Percentiles rank a stretch among this genome's conserved stretches.
phyloP scores from a whole-genome alignment of 2,113 vertebrate genomes.

The Probosciger aterrimus region DNA sequence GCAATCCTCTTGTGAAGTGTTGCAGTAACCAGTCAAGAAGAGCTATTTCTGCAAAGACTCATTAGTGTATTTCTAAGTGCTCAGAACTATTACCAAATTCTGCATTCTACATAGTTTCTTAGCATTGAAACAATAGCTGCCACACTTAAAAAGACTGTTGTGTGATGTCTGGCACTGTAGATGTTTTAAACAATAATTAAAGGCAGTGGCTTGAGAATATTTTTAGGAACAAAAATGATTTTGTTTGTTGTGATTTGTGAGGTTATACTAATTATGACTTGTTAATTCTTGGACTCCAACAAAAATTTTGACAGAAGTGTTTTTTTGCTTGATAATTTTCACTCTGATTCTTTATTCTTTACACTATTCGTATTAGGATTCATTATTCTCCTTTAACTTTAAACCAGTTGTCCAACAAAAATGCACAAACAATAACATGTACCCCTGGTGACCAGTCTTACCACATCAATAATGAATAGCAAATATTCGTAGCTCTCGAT shows the following conservation, averaged over 20 bases:
- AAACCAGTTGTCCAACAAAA: neutral
- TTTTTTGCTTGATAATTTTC: neutral
- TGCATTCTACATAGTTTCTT: neutral
- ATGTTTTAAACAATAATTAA: neutral
- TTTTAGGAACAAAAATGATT: neutral
- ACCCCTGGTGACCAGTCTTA: neutral
- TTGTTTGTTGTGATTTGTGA: neutral
- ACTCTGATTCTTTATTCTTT: neutral
- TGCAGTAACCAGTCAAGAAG: conserved; percentile 7
- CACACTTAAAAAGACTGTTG: neutral
- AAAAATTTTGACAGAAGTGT: neutral
- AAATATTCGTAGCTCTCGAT: neutral
- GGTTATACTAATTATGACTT: neutral
- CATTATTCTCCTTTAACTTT: neutral
- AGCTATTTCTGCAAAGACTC: conserved; percentile 19
- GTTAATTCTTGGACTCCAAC: neutral
- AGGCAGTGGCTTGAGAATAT: neutral
- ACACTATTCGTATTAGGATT: neutral
- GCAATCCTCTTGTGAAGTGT: neutral
- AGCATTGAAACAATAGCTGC: neutral
- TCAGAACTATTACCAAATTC: neutral
- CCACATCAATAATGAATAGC: neutral
- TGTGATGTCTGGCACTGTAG: neutral
- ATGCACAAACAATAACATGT: neutral
- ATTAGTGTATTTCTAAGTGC: neutral